Percentiles rank a stretch among this genome's conserved stretches.
These are phyloP conservation scores for Zaprionus camerounensis DNA, from an alignment of 1,140 invertebrate genomes.

Conservation along the genomic window DNA sequence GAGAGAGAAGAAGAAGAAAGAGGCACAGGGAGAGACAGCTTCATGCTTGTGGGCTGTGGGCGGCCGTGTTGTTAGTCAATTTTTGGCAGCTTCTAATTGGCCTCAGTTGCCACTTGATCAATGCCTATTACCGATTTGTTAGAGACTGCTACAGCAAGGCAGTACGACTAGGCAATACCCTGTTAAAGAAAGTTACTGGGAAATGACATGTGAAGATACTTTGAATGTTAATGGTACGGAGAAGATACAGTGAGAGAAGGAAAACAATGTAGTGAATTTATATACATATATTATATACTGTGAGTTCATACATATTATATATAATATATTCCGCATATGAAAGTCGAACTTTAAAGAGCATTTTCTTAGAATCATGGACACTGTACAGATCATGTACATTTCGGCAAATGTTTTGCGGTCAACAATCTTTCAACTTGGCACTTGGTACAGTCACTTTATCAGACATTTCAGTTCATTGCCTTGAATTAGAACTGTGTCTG, in stretches of 20 bases:
- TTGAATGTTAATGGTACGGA: no score
- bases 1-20: not conserved
- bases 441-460: not conserved
- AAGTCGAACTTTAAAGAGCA: no score
- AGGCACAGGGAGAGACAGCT: not conserved
- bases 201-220: not conserved
- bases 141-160: not conserved
- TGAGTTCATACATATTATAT: no score
- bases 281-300: no score
- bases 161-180: not conserved
- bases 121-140: constrained; percentile 30
- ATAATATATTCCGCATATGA: rapidly evolving
- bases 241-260: no score
- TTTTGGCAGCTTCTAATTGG: constrained; percentile 38
- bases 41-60: constrained; percentile 29
- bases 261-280: no score
- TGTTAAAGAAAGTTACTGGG: not conserved
- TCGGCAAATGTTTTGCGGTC: no score
- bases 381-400: no score
- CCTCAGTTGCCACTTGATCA: constrained; percentile 47
- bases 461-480: not conserved
- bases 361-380: no score
- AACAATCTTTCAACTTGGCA: not conserved
- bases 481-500: not conserved
- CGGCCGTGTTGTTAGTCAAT: constrained; percentile 1